Percentiles rank a stretch among this genome's conserved stretches.
These are phyloP conservation scores for Caenorhabditis zanzibari DNA, from an alignment of 2,888 invertebrate species.

Conservation along the genomic window DNA sequence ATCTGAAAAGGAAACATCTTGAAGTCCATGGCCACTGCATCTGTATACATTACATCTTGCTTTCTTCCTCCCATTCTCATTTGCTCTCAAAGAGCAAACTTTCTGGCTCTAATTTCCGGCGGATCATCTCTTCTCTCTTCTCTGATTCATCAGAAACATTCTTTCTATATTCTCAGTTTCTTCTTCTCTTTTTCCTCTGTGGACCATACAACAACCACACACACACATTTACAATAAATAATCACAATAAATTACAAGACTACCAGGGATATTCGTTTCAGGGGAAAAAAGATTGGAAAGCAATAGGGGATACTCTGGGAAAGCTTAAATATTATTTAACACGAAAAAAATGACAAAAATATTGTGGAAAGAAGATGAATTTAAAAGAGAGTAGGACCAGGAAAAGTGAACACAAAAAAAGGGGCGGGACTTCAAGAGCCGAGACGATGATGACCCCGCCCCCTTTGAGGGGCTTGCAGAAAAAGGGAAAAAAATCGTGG, in stretches of 20 bases:
- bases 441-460: constrained; percentile 51
- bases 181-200: constrained; percentile 8
- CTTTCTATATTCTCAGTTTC: neutral
- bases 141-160: constrained; percentile 57
- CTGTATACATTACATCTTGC: constrained; percentile 45
- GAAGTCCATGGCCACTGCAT: constrained; percentile 1
- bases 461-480: constrained; percentile 30
- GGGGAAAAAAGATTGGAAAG: constrained; percentile 1
- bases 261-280: constrained; percentile 7
- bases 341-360: constrained; percentile 14
- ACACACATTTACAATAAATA: constrained; percentile 46
- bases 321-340: constrained; percentile 13
- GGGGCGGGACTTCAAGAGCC: constrained; percentile 36
- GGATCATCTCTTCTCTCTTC: constrained; percentile 34
- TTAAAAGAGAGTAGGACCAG: constrained; percentile 33
- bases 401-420: constrained; percentile 43
- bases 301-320: neutral
- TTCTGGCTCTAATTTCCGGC: constrained; percentile 61
- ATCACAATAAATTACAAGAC: constrained; percentile 59
- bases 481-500: constrained; percentile 4
- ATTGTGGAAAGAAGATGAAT: constrained; percentile 28
- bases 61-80: constrained; percentile 4
- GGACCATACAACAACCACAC: constrained; percentile 36
- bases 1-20: neutral
- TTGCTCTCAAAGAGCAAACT: constrained; percentile 28